These are phyloP conservation scores for Tenrec ecaudatus DNA, from an alignment of 2,113 vertebrate genomes.

Conservation along the genomic window DNA sequence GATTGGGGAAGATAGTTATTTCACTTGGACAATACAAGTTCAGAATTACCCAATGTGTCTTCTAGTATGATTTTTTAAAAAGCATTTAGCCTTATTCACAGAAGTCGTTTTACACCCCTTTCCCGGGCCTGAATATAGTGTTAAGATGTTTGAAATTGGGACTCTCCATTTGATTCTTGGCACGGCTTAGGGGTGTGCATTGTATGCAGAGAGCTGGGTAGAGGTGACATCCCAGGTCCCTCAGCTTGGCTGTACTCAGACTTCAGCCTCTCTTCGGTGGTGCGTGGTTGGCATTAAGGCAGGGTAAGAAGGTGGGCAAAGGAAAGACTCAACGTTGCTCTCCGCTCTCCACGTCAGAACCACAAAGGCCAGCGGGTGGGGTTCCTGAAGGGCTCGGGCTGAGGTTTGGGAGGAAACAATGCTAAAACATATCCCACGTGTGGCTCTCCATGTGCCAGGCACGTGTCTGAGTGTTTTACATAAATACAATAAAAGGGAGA, in stretches of 20 bases:
- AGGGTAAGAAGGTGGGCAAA: too few relatives aligned
- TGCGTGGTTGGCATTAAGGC: rapidly evolving
- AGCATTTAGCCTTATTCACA: neutral
- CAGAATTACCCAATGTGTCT: neutral
- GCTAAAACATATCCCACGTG: rapidly evolving
- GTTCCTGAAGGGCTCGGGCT: neutral
- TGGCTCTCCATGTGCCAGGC: neutral
- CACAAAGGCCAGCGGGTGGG: too few relatives aligned
- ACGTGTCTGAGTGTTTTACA: neutral
- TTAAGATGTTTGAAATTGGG: rapidly evolving
- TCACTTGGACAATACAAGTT: neutral
- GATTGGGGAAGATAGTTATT: neutral
- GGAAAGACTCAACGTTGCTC: too few relatives aligned
- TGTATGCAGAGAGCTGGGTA: neutral
- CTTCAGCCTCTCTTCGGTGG: rapidly evolving
- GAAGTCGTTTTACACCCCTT: neutral
- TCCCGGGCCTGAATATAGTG: neutral
- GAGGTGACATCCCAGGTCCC: neutral
- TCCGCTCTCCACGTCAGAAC: too few relatives aligned
- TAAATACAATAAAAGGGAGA: neutral
- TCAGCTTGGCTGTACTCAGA: rapidly evolving
- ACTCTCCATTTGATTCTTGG: rapidly evolving
- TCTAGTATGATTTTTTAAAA: neutral
- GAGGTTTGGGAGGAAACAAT: rapidly evolving
- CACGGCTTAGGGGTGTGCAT: rapidly evolving